Conservation (phyloP, 2,888 invertebrate genomes). For the Scotopteryx bipunctaria region DNA sequence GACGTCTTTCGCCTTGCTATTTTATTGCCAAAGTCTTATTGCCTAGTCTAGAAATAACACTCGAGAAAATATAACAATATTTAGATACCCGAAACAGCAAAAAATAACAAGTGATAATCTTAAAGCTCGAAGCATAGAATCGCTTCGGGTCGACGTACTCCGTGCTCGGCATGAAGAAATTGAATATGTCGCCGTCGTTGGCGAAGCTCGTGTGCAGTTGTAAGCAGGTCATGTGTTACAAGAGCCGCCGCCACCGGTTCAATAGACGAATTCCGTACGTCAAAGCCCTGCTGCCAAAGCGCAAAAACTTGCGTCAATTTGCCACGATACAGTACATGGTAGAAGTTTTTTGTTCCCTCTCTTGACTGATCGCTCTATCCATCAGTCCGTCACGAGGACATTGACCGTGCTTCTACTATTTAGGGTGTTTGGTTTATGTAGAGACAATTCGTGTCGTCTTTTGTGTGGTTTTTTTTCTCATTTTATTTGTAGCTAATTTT, state of each 20-base stretch:
- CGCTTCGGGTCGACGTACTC: slow-evolving; percentile 61
- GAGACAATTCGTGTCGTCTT: slow-evolving; percentile 22
- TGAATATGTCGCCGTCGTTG: slow-evolving; percentile 59
- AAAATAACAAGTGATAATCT: slow-evolving; percentile 34
- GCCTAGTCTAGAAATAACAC: slow-evolving; percentile 8
- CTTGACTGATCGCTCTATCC: slow-evolving; percentile 70
- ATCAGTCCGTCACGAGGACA: slow-evolving; percentile 68
- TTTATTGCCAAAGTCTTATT: slow-evolving; percentile 10
- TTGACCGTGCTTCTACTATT: slow-evolving; percentile 76
- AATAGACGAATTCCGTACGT: slow-evolving; percentile 60
- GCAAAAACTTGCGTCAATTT: slow-evolving; percentile 76
- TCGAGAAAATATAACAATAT: slow-evolving; percentile 10
- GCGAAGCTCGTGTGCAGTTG: slow-evolving; percentile 53
- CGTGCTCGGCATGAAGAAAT: slow-evolving; percentile 57
- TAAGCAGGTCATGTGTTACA: slow-evolving; percentile 56
- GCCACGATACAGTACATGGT: slow-evolving; percentile 57
- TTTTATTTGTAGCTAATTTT: too few relatives aligned
- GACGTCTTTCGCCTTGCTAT: slow-evolving; percentile 38
- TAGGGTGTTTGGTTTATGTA: slow-evolving; percentile 62
- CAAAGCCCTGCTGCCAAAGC: slow-evolving; percentile 48
- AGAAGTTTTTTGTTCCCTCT: slow-evolving; percentile 69
- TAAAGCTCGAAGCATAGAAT: slow-evolving; percentile 36
- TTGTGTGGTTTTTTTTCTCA: slow-evolving; percentile 11
- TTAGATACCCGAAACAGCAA: slow-evolving; percentile 7
- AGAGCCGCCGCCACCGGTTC: slow-evolving; percentile 49